Percentiles rank a stretch among this genome's conserved stretches.
Conservation (phyloP, 1,140 invertebrate species). For the Atta texana region DNA sequence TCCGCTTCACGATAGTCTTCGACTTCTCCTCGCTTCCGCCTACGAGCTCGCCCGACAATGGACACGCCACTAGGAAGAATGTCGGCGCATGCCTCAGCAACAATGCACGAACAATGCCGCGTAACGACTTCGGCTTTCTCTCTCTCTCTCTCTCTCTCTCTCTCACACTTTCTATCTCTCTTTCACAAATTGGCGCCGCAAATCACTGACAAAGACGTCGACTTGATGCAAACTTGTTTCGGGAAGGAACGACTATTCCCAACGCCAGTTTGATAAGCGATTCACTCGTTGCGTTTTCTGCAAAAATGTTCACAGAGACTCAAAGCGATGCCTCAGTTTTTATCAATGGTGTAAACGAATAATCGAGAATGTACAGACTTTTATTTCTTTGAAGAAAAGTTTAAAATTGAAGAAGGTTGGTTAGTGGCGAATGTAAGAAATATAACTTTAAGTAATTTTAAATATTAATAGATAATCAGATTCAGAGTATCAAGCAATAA, state of each 20-base stretch:
- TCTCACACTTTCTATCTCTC: background rate
- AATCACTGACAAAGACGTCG: conserved; percentile 14
- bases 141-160: background rate
- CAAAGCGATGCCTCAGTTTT: background rate
- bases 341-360: background rate
- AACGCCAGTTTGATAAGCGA: conserved; percentile 9
- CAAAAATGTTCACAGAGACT: background rate
- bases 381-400: background rate
- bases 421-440: background rate
- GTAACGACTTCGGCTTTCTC: conserved; percentile 79
- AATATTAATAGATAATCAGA: background rate
- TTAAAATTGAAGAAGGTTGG: background rate
- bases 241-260: background rate
- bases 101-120: conserved; percentile 78
- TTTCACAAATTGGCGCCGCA: conserved; percentile 58
- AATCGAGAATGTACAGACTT: background rate
- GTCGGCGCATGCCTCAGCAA: conserved; percentile 58
- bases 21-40: conserved; percentile 59
- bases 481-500: background rate
- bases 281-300: conserved; percentile 17
- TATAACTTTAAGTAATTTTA: background rate
- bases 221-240: conserved; percentile 43
- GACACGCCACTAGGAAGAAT: conserved; percentile 72
- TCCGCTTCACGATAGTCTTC: conserved; percentile 73
- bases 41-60: conserved; percentile 75